Conservation (phyloP, 2,113 vertebrate species). For the Bubo scandiacus region DNA sequence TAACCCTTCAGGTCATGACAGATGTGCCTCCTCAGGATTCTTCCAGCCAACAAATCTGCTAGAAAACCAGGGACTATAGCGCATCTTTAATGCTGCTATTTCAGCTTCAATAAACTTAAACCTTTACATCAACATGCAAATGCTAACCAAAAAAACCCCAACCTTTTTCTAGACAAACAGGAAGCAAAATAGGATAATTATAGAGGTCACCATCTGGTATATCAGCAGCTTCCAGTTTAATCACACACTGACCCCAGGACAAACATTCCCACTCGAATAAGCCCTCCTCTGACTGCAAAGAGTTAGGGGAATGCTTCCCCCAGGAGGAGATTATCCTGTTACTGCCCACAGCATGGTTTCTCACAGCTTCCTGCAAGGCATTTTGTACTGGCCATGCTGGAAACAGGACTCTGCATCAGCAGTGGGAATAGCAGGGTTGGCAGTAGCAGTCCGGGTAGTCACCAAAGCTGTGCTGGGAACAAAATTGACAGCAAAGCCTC, state of each 20-base stretch:
- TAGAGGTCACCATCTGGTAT: constrained; percentile 59
- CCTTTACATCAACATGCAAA: neutral
- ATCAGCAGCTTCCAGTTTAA: constrained; percentile 60
- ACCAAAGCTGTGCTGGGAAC: neutral
- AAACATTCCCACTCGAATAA: constrained; percentile 10
- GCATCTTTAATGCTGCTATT: neutral
- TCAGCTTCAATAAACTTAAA: neutral
- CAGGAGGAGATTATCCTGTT: neutral
- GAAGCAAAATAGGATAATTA: constrained; percentile 61
- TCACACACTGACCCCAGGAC: constrained; percentile 46
- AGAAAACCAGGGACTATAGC: neutral
- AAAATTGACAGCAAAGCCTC: neutral
- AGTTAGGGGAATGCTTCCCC: neutral
- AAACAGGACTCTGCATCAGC: neutral
- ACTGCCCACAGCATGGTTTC: neutral
- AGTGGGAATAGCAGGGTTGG: neutral
- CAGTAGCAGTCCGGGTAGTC: neutral
- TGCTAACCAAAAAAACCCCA: neutral
- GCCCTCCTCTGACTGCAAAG: neutral
- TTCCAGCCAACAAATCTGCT: neutral
- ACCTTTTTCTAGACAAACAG: constrained; percentile 5
- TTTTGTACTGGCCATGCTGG: neutral
- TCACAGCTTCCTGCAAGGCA: neutral
- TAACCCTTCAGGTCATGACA: neutral
- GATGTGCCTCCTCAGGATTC: neutral